Conservation (phyloP, 1,140 invertebrate species). For the Lepidurus packardi region DNA sequence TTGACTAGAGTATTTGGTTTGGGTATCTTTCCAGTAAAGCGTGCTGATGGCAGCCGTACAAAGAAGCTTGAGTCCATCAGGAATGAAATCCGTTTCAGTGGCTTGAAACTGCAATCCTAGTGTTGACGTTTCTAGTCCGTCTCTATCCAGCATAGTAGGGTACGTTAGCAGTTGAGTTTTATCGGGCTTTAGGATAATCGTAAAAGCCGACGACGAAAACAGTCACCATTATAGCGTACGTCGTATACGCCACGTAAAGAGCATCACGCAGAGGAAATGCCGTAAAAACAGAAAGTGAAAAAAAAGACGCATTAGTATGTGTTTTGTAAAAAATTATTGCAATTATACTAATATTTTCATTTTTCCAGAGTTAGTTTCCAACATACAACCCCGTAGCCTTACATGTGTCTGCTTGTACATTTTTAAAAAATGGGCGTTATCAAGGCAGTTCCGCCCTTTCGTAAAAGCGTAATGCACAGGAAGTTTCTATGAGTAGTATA, state of each 20-base stretch:
- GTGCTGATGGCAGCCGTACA: slow-evolving; percentile 14
- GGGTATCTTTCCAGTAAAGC: background rate
- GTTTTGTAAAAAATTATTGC: no score
- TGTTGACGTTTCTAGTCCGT: background rate
- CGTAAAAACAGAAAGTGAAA: no score
- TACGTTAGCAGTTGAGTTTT: background rate
- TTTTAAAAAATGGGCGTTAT: no score
- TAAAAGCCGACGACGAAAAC: background rate
- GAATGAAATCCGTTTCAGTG: background rate
- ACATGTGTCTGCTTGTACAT: no score
- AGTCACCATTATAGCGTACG: background rate
- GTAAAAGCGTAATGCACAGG: no score
- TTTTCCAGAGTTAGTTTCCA: no score
- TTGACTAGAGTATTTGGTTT: slow-evolving; percentile 19
- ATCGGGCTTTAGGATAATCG: background rate
- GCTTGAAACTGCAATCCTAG: background rate
- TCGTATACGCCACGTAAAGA: background rate
- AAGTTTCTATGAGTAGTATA: no score
- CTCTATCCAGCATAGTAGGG: background rate
- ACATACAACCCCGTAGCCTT: no score
- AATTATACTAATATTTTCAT: no score
- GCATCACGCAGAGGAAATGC: background rate
- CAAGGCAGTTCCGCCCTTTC: no score
- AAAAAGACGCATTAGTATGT: no score
- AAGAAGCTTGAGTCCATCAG: background rate